A percentile compares a stretch with the other conserved stretches of the same genome.
phyloP scores from a whole-genome alignment of 2,113 vertebrate genomes.

The Tetrax tetrax region DNA sequence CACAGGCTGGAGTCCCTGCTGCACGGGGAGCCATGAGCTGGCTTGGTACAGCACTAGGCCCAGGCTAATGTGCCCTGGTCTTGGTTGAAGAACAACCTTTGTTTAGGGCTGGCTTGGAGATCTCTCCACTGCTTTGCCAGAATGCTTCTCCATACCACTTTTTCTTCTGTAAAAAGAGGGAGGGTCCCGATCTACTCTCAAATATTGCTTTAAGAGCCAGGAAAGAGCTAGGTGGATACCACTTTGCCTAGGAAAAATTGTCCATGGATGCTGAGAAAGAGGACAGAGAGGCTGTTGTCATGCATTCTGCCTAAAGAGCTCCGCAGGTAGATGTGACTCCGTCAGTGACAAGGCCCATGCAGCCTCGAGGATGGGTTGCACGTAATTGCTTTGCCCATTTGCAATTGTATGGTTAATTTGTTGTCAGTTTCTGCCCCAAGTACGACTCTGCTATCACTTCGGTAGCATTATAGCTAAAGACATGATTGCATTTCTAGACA shows the following conservation, averaged over 20 bases:
- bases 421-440: constrained; percentile 40
- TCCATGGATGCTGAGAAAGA: neutral
- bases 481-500: constrained; percentile 7
- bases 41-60: neutral
- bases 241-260: neutral
- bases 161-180: neutral
- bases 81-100: neutral
- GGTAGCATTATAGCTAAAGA: neutral
- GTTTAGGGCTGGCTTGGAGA: neutral
- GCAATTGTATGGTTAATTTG: constrained; percentile 43
- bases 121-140: neutral
- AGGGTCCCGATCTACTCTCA: neutral
- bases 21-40: rapidly evolving
- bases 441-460: constrained; percentile 20
- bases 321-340: neutral
- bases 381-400: constrained; percentile 47
- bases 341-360: neutral
- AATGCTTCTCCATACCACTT: neutral
- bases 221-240: neutral
- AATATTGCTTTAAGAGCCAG: neutral
- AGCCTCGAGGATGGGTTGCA: neutral
- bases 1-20: neutral
- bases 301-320: neutral
- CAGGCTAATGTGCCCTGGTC: neutral
- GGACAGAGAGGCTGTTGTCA: neutral